These are phyloP conservation scores for Heliocidaris tuberculata DNA, from an alignment of 35 echinoderm and acorn worm genomes.

Conservation along the genomic window DNA sequence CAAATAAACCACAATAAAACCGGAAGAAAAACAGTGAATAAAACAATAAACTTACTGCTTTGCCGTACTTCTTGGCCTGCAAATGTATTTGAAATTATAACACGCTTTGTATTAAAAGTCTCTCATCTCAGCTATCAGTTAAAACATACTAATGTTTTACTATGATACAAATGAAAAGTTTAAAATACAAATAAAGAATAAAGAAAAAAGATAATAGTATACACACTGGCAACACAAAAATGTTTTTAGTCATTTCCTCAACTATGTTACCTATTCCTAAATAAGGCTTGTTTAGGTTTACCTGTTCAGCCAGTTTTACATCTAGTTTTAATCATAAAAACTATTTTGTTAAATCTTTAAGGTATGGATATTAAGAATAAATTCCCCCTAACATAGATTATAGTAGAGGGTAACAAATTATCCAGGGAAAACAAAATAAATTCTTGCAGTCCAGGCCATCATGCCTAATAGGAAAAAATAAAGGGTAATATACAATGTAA, in stretches of 20 bases:
- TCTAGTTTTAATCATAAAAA: no score
- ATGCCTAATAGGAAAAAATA: background rate
- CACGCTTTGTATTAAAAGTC: background rate
- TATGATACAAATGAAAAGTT: background rate
- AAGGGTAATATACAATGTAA: background rate
- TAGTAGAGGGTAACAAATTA: background rate
- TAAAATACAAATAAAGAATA: background rate
- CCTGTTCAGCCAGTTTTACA: no score
- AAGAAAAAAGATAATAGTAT: background rate
- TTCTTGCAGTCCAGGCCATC: background rate
- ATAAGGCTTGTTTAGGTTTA: background rate
- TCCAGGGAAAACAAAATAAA: background rate
- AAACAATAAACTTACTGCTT: background rate
- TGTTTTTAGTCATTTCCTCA: background rate
- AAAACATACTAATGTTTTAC: background rate
- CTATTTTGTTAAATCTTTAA: no score
- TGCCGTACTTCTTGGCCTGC: background rate
- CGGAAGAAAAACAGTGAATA: background rate
- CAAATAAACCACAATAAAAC: constrained; percentile 4
- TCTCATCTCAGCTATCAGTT: background rate
- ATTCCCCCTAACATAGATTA: background rate
- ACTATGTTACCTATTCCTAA: background rate
- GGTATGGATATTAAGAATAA: background rate
- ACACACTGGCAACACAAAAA: background rate
- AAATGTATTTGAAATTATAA: background rate